Evolutionary conservation across 1,140 invertebrate species (phyloP), one percentile per base, ranked within the genome.

Genomic region (Drosophila equinoxialis): DNA sequence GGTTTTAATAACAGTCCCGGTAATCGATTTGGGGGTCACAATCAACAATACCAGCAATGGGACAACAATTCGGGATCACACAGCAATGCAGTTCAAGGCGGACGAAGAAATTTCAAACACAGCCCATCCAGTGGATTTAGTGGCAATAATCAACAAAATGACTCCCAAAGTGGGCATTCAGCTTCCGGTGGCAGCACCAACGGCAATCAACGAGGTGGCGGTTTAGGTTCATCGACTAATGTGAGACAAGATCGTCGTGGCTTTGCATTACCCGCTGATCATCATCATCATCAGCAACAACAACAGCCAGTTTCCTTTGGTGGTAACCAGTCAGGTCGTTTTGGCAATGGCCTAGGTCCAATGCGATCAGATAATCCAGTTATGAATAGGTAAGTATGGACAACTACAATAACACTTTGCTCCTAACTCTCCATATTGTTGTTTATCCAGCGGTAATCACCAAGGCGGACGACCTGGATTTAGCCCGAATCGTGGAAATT

Each of bases 381-480:
- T 2, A 42, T 71, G 4, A 86, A 65, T 37, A 85, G 82, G 82
- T 86, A 33, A 45, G 48, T n/a, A 17, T 1, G 13, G 5, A 0
- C 6, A 23, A 13, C 0, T 7, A 6, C 7, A n/a, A 42, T 45
- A 11, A 0, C 51, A 20, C 13, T 33, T 17, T 39, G 37, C 11
- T 39, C 11, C 3, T 39, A 35, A 30, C 5, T 13, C 11, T 14
- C 45, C 26, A 35, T 42, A 20, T 11, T 20, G 39, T 57, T 20
- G 7, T 35, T 26, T 42, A 39, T 59, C 1, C 6, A 81, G 82
- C 59, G 60, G 68, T 13, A 69, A 39, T 65, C 42, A 68, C 10
- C 80, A 72, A 42, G 93, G 85, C 63, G 83, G 93, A 41, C 85
- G 92, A 1, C 89, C 92, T 58, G 83, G 86, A 41, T 92, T 92